A percentile compares a stretch with the other conserved stretches of the same genome.
Conservation (phyloP, 2,797 vertebrate species). For the Lycodopsis pacificus region DNA sequence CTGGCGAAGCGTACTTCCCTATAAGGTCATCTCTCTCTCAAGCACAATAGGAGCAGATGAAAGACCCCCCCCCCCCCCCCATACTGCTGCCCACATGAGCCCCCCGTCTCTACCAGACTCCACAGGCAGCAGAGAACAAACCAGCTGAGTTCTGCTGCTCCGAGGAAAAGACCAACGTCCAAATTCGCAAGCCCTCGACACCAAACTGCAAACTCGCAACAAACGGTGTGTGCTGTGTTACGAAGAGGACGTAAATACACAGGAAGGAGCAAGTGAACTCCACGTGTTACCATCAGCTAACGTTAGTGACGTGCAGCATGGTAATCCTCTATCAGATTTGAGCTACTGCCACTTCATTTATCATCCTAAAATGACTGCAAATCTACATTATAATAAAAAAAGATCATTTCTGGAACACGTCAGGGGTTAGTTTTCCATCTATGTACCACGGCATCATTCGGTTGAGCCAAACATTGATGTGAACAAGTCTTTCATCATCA, state of each 20-base stretch:
- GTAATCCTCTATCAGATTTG: not conserved
- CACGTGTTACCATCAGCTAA: conserved; percentile 3
- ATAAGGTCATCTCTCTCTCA: conserved; percentile 89
- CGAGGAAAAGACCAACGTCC: conserved; percentile 44
- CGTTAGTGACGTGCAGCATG: not conserved
- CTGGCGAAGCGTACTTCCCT: conserved; percentile 86
- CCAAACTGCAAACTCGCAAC: conserved; percentile 40
- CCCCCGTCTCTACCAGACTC: conserved; percentile 41
- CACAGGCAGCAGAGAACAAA: conserved; percentile 60
- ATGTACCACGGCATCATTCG: not conserved
- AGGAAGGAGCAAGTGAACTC: not conserved
- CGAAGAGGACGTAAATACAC: not conserved
- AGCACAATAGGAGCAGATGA: conserved; percentile 84
- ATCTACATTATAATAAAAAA: not conserved
- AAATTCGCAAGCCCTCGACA: conserved; percentile 36
- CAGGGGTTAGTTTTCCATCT: not conserved
- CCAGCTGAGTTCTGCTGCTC: conserved; percentile 35
- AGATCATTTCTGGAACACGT: not conserved
- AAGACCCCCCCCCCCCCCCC: conserved; percentile 37
- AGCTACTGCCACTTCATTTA: not conserved
- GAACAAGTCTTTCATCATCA: conserved; percentile 16
- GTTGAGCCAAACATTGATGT: not conserved
- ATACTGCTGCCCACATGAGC: conserved; percentile 6
- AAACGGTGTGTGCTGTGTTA: not conserved
- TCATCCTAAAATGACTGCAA: not conserved